Conservation (phyloP, 2,888 invertebrate genomes). For the Pollenia angustigena region DNA sequence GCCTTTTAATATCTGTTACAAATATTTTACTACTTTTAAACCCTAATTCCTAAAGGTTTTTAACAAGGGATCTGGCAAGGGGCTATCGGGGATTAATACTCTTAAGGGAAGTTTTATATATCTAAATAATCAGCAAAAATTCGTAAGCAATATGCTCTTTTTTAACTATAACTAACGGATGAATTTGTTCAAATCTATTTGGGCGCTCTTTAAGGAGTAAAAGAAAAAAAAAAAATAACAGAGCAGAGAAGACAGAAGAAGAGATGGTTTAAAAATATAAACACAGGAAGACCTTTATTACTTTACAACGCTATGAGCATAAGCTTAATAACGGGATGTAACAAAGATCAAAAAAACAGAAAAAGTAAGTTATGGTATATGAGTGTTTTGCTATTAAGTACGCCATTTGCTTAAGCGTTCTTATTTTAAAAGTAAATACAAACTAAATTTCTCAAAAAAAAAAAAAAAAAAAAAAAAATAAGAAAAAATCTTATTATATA, state of each 20-base stretch:
- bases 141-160: conserved; percentile 79
- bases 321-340: no score
- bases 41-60: background rate
- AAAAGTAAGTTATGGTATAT: background rate
- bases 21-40: conserved; percentile 44
- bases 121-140: conserved; percentile 74
- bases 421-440: conserved; percentile 4
- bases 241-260: no score
- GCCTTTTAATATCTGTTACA: background rate
- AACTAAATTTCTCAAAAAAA: conserved; percentile 15
- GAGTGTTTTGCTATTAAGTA: conserved; percentile 36
- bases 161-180: conserved; percentile 62
- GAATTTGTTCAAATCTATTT: background rate
- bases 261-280: no score
- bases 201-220: no score
- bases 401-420: conserved; percentile 74
- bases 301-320: no score
- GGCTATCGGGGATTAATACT: background rate
- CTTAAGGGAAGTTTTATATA: background rate
- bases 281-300: no score
- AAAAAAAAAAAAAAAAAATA: no score
- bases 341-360: no score
- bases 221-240: no score
- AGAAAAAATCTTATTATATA: conserved; percentile 19
- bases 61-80: conserved; percentile 9